Evolutionary conservation across 2,888 invertebrate species (phyloP).

Genomic region (Caenorhabditis parvicauda): DNA sequence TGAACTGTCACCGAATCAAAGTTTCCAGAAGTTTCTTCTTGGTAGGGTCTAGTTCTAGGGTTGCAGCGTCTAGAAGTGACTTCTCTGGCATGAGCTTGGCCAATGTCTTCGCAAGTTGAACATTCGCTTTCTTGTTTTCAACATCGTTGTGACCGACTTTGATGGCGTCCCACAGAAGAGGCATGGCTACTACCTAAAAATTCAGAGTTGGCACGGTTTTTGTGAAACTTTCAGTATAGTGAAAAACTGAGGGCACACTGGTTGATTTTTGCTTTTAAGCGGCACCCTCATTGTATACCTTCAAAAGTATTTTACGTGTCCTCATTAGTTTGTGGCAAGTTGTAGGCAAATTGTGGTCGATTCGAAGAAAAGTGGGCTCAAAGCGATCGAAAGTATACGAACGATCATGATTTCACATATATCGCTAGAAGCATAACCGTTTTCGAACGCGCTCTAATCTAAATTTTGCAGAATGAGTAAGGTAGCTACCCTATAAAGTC

Average conservation of each 20-base stretch:
- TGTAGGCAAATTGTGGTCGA: too few relatives aligned
- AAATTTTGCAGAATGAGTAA: too few relatives aligned
- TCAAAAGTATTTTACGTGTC: not conserved
- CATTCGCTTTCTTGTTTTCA: constrained; percentile 31
- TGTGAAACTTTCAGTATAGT: not conserved
- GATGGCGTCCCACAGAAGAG: constrained; percentile 35
- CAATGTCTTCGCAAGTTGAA: constrained; percentile 18
- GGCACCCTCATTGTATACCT: not conserved
- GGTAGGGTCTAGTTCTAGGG: constrained; percentile 31
- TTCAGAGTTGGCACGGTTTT: too few relatives aligned
- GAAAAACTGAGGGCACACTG: too few relatives aligned
- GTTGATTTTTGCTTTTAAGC: not conserved
- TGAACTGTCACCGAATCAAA: constrained; percentile 20
- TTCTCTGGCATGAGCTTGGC: constrained; percentile 35
- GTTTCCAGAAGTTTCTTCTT: constrained; percentile 35
- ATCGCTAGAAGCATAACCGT: too few relatives aligned
- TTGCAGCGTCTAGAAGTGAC: constrained; percentile 26
- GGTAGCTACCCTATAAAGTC: too few relatives aligned
- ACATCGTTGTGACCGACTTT: constrained; percentile 26
- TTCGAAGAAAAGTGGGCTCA: too few relatives aligned
- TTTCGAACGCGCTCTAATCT: too few relatives aligned
- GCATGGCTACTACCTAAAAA: constrained; percentile 19
- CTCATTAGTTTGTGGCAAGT: too few relatives aligned
- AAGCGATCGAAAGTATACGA: too few relatives aligned
- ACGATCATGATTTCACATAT: too few relatives aligned